Percentiles rank a stretch among this genome's conserved stretches.
These are phyloP conservation scores for Larimichthys polyactis DNA, from an alignment of 2,113 vertebrate genomes.

Conservation along the genomic window DNA sequence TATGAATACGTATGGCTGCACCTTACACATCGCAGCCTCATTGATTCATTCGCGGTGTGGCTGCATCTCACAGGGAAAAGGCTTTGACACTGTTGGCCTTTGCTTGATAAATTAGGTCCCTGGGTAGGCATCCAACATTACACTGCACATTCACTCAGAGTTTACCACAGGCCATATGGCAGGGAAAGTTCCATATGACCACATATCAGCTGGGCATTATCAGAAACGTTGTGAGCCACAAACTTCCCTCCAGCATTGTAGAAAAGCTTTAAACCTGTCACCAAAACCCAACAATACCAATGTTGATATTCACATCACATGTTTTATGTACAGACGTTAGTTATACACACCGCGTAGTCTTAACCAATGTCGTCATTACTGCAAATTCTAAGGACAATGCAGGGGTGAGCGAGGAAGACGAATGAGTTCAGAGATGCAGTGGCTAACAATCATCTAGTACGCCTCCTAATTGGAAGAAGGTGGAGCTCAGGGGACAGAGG, in stretches of 20 bases:
- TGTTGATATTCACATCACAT: conserved; percentile 16
- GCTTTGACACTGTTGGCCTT: conserved; percentile 74
- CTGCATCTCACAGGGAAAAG: conserved; percentile 66
- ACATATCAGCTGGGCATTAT: conserved; percentile 36
- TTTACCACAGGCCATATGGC: conserved; percentile 48
- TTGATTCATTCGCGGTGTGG: conserved; percentile 65
- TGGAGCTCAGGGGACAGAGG: conserved; percentile 58
- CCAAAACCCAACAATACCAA: not conserved
- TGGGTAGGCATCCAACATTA: conserved; percentile 61
- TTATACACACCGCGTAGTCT: not conserved
- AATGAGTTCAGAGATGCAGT: conserved; percentile 30
- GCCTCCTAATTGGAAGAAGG: conserved; percentile 65
- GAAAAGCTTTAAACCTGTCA: not conserved
- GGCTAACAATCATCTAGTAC: conserved; percentile 15
- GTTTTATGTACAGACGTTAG: not conserved
- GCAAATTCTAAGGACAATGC: not conserved
- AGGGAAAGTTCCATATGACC: conserved; percentile 35
- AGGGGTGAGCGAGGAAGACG: not conserved
- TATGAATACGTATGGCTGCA: conserved; percentile 31
- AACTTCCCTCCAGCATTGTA: not conserved
- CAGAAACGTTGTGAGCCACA: conserved; percentile 1
- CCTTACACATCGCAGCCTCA: conserved; percentile 55
- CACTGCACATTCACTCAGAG: conserved; percentile 67
- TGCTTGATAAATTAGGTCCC: conserved; percentile 77
- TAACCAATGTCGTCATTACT: conserved; percentile 26